Evolutionary conservation across 1,140 invertebrate genomes (phyloP), one percentile per base, ranked within the genome.

Genomic region (Pogonomyrmex californicus): DNA sequence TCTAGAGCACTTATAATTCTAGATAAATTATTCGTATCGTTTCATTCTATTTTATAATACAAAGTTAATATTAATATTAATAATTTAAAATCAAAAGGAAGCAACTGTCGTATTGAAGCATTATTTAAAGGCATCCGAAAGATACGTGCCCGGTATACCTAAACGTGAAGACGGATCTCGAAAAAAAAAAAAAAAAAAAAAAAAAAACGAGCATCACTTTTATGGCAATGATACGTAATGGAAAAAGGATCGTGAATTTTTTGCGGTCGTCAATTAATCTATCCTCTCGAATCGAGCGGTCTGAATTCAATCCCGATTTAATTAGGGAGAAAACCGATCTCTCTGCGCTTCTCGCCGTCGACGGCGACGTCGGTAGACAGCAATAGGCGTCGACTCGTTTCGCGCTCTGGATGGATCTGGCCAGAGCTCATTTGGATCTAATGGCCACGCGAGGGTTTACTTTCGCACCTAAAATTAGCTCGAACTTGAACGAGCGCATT

Each of bases 241-340:
- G 17, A 49, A 30, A 49, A 47, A 47, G 60, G n/a, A 2, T 23
- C 44, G 49, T 17, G 65, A 33, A 33, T 77, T 88, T 77, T 86
- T 77, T 58, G 38, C 56, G 49, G 30, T 68, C 76, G 62, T 90
- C 85, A 86, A 90, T 90, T 89, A 89, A 82, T 86, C 60, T 56
- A 82, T 70, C 71, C 54, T 82, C 36, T 77, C 79, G 75, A 85
- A 79, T 86, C 70, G 88, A 86, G 70, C 88, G 86, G 88, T 76
- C 87, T 82, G 88, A 90, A 90, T 90, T 89, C 85, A 90, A 90
- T 90, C 68, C 60, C 85, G 87, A 90, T 90, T 88, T 90, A 90
- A 90, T 90, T 90, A 90, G 76, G 70, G 30, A 76, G 88, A 89
- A 90, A 90, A 89, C 88, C 86, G 88, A 89, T 88, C 88, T 85